Percentiles rank a stretch among this genome's conserved stretches.
These are phyloP conservation scores for Nasalis larvatus DNA, from an alignment of 2,113 vertebrate species.

Conservation along the genomic window DNA sequence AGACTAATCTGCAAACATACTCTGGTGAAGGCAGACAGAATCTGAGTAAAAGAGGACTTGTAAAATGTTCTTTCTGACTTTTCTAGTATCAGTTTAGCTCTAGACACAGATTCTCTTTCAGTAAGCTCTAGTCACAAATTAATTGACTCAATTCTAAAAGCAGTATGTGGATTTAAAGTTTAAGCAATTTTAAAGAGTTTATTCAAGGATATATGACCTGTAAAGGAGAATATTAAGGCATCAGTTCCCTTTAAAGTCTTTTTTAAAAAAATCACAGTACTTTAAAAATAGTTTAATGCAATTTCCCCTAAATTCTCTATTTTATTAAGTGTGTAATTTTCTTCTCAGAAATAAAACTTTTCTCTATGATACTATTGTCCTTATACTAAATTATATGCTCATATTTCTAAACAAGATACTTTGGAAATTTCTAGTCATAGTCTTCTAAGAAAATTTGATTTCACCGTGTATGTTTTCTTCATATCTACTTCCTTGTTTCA, in stretches of 20 bases:
- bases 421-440: neutral
- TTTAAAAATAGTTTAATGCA: neutral
- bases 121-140: neutral
- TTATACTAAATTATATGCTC: neutral
- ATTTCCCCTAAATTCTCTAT: neutral
- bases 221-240: neutral
- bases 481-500: neutral
- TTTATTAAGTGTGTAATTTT: neutral
- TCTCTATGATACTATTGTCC: neutral
- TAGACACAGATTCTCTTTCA: neutral
- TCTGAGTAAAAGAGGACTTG: neutral
- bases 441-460: neutral
- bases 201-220: neutral
- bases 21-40: neutral
- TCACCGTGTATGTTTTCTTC: neutral
- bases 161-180: neutral
- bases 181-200: slow-evolving; percentile 2
- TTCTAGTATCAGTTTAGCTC: neutral
- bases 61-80: neutral
- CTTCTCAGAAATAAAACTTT: neutral
- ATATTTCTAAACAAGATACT: neutral
- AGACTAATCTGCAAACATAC: neutral
- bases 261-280: neutral
- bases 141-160: neutral
- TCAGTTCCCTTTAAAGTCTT: neutral